A percentile compares a stretch with the other conserved stretches of the same genome.
These are phyloP conservation scores for Drosophila navojoa DNA, from an alignment of 1,140 invertebrate species.

Conservation along the genomic window DNA sequence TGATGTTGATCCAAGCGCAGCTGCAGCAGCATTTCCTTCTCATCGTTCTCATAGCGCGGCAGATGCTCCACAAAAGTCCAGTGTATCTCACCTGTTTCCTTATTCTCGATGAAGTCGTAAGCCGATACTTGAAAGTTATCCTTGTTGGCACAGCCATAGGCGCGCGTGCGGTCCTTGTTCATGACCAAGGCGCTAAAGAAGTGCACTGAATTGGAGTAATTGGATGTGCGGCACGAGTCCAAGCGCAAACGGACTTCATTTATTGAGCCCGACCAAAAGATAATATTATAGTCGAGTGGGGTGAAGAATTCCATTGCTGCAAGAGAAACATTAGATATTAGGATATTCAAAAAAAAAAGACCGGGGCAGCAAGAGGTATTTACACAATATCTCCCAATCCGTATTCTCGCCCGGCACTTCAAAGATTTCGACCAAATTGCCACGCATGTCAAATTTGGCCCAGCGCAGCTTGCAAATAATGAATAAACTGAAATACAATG, in stretches of 20 bases:
- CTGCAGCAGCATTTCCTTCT: conserved; percentile 91
- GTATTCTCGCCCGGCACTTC: conserved; percentile 86
- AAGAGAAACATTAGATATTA: background rate
- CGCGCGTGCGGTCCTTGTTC: conserved; percentile 85
- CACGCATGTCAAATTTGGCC: conserved; percentile 91
- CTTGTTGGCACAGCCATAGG: conserved; percentile 87
- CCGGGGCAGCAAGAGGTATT: conserved; percentile 57
- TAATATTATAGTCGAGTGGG: conserved; percentile 88
- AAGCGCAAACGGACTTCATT: conserved; percentile 89
- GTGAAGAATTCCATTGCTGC: conserved; percentile 90
- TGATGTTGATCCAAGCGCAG: conserved; percentile 90
- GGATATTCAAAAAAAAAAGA: too few species aligned
- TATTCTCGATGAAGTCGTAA: conserved; percentile 59
- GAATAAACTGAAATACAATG: conserved; percentile 82
- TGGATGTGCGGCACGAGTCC: conserved; percentile 86
- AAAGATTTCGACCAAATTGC: conserved; percentile 87
- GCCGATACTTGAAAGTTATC: conserved; percentile 85
- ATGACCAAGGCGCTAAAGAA: conserved; percentile 91
- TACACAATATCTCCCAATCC: conserved; percentile 90
- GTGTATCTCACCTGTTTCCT: conserved; percentile 84
- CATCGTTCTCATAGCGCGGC: conserved; percentile 87
- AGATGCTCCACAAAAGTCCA: conserved; percentile 88
- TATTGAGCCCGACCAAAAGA: conserved; percentile 92
- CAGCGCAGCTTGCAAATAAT: conserved; percentile 86
- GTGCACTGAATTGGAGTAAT: conserved; percentile 87